Percentiles rank a stretch among this genome's conserved stretches.
Conservation (phyloP, 2,888 invertebrate genomes). For the Colostygia pectinataria region DNA sequence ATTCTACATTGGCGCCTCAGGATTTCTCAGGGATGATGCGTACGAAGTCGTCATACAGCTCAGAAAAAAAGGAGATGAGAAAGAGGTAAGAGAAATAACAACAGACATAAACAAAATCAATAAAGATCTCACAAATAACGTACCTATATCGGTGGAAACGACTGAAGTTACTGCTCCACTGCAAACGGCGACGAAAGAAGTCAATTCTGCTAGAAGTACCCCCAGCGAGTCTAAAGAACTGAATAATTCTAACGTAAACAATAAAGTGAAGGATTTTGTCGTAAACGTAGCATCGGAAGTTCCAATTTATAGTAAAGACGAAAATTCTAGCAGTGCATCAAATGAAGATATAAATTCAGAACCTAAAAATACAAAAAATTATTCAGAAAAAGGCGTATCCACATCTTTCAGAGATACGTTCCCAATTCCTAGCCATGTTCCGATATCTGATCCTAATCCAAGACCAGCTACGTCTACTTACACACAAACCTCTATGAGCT, state of each 20-base stretch:
- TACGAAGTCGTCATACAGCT: slow-evolving; percentile 76
- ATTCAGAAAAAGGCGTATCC: slow-evolving; percentile 47
- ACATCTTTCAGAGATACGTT: slow-evolving; percentile 46
- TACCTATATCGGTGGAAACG: slow-evolving; percentile 10
- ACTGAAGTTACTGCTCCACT: neutral
- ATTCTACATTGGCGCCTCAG: slow-evolving; percentile 69
- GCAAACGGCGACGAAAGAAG: slow-evolving; percentile 8
- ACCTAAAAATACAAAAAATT: slow-evolving; percentile 26
- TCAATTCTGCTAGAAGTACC: neutral
- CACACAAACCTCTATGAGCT: slow-evolving; percentile 65
- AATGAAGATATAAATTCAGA: slow-evolving; percentile 1
- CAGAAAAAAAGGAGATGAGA: slow-evolving; percentile 58
- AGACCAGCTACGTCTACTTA: slow-evolving; percentile 61
- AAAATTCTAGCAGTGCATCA: slow-evolving; percentile 1
- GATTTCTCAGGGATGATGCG: slow-evolving; percentile 63
- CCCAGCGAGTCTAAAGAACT: slow-evolving; percentile 1
- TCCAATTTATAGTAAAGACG: neutral
- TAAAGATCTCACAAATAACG: slow-evolving; percentile 12
- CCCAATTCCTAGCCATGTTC: slow-evolving; percentile 35
- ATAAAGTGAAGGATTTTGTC: slow-evolving; percentile 1
- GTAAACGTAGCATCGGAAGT: slow-evolving; percentile 10
- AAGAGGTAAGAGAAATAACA: slow-evolving; percentile 25
- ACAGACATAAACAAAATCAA: slow-evolving; percentile 22
- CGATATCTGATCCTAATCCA: slow-evolving; percentile 40
- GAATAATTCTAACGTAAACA: slow-evolving; percentile 3